Base-by-base conservation (phyloP, 2,888 invertebrate species). In the Seira ritae region DNA sequence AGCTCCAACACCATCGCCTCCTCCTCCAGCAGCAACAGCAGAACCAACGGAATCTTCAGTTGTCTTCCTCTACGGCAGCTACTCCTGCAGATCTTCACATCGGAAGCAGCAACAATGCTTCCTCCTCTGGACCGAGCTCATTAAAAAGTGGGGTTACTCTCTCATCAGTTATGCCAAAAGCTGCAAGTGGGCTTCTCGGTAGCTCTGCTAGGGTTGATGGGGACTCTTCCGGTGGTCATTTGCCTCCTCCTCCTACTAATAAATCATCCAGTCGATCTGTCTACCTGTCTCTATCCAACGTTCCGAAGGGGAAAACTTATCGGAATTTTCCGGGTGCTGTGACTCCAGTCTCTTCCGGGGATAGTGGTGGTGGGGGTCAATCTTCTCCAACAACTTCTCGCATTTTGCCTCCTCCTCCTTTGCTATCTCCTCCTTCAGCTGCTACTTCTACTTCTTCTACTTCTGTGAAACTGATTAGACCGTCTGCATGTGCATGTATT, bases 261-360 rank as follows among this genome's bases (percentile, higher is more conserved):
- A 83, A 83, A 73, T 37, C 79, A 71, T 75, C 82, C 55, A 86
- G 82, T 60, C 86, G 86, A 46, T 86, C 86, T 84, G 76, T 86
- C 70, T 86, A 86, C 75, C 71, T 86, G 37, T 84, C 84, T 69
- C 76, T 86, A 37, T 84, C 86, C 31, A 86, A 86, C 77, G 86
- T 86, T 68, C 86, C 86, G 6, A 86, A 84, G 62, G 86, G 86
- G 74, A 86, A 86, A 77, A 62, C 82, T 42, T 86, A 72, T 66
- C 78, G 84, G 78, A 83, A 76, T 24, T 86, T 86, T 80, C 80
- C 82, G 20, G 66, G 55, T 37, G 66, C 76, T 66, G 84, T 70
- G 31, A 71, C 75, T n/a, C 71, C 84, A 31, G 31, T 46, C 74
- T 37, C 70, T 55, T 23, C 80, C 72, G 69, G 78, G 8, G 12